Conservation (phyloP, 1,140 invertebrate species). For the Babylonia areolata region DNA sequence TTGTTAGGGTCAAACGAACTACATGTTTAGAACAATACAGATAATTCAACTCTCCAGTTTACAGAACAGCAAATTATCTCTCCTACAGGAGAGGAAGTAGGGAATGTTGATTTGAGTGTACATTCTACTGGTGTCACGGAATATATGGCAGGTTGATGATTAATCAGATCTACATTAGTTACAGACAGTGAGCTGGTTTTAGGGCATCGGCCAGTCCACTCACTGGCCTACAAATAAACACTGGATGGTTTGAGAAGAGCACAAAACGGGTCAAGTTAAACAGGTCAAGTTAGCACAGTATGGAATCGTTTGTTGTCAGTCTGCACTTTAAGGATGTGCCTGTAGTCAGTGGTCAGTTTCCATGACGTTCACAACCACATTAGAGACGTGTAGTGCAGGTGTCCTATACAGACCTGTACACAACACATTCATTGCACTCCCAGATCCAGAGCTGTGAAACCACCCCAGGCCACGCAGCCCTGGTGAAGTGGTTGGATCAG, state of each 20-base stretch:
- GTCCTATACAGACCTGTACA: background rate
- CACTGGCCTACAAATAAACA: background rate
- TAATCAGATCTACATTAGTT: background rate
- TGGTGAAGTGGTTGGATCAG: no score
- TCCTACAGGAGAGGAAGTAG: background rate
- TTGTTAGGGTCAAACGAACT: background rate
- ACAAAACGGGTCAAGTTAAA: background rate
- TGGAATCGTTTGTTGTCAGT: background rate
- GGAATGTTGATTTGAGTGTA: background rate
- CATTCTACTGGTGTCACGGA: background rate
- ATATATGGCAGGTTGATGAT: background rate
- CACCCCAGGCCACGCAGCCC: no score
- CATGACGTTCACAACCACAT: conserved; percentile 40
- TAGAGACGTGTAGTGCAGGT: background rate
- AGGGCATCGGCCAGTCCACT: background rate
- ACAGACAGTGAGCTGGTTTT: background rate
- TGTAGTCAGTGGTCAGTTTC: background rate
- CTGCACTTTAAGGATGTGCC: background rate
- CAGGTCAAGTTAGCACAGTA: background rate
- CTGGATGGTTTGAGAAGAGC: background rate
- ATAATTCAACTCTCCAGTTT: background rate
- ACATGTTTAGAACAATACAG: background rate
- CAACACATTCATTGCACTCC: background rate
- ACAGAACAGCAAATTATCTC: background rate
- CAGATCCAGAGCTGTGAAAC: no score